Base-by-base conservation (phyloP, 2,113 vertebrate species). In the Pelusios castaneus region DNA sequence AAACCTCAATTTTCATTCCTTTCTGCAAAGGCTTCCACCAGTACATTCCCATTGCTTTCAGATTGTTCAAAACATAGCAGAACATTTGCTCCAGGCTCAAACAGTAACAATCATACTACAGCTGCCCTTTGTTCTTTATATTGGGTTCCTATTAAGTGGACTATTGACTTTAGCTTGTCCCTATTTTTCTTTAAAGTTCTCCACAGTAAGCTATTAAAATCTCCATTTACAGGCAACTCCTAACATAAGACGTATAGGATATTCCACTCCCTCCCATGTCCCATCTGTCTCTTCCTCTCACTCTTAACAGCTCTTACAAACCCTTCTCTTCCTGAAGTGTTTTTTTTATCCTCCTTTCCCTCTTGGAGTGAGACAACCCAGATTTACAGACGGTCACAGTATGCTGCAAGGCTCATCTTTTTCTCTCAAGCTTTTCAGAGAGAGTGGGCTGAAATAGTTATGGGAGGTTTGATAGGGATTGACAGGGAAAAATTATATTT, bases 231-330 rank as follows among this genome's bases (percentile, higher is more conserved):
- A 95, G 80, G 31, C 63, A 85, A 84, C 22, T 14, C 75, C 54
- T 73, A 31, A 88, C 90, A 90, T 90, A 91, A 93, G 82, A 87
- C 24, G 89, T 88, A 94, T 95, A 90, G 90, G 96, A 97, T 94
- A 93, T 94, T 82, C 10, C 56, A 84, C 58, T 75, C 89, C 90
- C 89, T 95, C 51, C 7, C 25, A 90, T 80, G 81, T 93, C 10
- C 87, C 90, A 92, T 95, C 87, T 96, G 93, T 88, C 91, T 84
- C 90, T 94, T 52, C 6, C 22, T 8, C 41, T 91, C 85, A 56
- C 22, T 94, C 91, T 90, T 81, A 78, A 85, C 34, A 70, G 63
- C 4, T 38, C 80, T 52, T 27, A 83, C 84, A 91, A 82, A 9
- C 25, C 70, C 3, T 79, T 77, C 47, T 95, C 45, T 51, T 88